Base-by-base conservation (phyloP, 2,888 invertebrate genomes). In the Eupeodes latifasciatus region DNA sequence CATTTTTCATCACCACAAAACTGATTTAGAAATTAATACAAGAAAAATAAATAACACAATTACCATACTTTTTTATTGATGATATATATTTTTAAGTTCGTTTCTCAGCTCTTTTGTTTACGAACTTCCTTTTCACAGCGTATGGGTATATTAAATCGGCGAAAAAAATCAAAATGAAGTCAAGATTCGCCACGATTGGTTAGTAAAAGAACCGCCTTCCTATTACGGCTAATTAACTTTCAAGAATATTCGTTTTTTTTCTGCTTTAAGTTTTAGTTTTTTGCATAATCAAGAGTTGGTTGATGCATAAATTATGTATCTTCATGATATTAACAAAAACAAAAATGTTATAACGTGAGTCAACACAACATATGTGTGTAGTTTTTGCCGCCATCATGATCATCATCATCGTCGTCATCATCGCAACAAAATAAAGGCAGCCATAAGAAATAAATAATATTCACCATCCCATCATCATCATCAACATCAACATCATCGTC, bases 101-200 rank as follows among this genome's bases (percentile, higher is more conserved):
- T 27, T 27, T 11, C 16, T n/a, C 82, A 76, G 55, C 86, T 82
- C 86, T 82, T 79, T 86, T 76, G 71, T 79, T 71, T 62, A 11
- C 5, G 14, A 16, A 27, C 6, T 27, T n/a, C 4, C 1, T 36
- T 14, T 57, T 14, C 12, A 4, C 40, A 5, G 1, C 9, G 6
- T 40, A 40, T 57, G 4, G 4, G 4, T 11, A 19, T 57, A 12
- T 11, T 3, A 12, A 19, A 55, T 34, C 2, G 11, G 34, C 11
- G 27, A n/a, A 34, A 69, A 72, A 72, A 77, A 67, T 67, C 87
- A 87, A 87, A 83, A 87, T 87, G 87, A 87, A 83, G 87, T 79
- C 80, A 57, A 62, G 69, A 49, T 40, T 49, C 49, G 14, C 40
- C 19, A 27, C 66, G 72, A 87, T 87, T 87, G 87, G 87, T 49